Evolutionary conservation across 2,797 vertebrate species (phyloP).

Genomic region (Petrocephalus schoutedeni): DNA sequence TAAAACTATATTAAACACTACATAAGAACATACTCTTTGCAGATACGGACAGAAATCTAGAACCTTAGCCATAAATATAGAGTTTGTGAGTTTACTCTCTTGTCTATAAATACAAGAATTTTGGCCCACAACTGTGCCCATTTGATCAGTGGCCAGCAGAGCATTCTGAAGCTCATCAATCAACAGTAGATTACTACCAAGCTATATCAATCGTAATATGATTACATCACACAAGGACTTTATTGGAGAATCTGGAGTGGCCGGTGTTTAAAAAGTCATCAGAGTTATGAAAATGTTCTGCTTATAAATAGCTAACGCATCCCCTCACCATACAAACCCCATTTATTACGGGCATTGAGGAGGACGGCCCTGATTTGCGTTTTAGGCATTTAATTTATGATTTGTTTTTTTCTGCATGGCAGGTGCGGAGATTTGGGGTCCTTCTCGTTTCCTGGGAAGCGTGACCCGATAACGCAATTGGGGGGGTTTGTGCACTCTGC

Average conservation of each 20-base stretch:
- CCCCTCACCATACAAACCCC: neutral
- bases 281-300: neutral
- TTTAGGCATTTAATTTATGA: neutral
- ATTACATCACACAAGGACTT: conserved; percentile 15
- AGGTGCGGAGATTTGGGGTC: neutral
- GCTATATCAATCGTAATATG: conserved; percentile 28
- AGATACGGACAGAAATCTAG: neutral
- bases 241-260: neutral
- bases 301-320: neutral
- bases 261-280: conserved; percentile 24
- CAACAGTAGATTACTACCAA: conserved; percentile 3
- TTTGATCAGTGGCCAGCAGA: neutral
- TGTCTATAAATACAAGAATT: neutral
- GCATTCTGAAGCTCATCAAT: conserved; percentile 5
- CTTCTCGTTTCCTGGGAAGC: conserved; percentile 14
- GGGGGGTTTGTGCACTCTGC: conserved; percentile 30
- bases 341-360: neutral
- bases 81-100: neutral
- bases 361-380: neutral
- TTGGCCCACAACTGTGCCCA: neutral
- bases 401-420: neutral
- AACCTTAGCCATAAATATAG: neutral
- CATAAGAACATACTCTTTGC: neutral
- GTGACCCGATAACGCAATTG: conserved; percentile 29
- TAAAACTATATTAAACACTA: neutral